These are phyloP conservation scores for Musca domestica DNA, from an alignment of 1,140 invertebrate genomes.

Conservation along the genomic window DNA sequence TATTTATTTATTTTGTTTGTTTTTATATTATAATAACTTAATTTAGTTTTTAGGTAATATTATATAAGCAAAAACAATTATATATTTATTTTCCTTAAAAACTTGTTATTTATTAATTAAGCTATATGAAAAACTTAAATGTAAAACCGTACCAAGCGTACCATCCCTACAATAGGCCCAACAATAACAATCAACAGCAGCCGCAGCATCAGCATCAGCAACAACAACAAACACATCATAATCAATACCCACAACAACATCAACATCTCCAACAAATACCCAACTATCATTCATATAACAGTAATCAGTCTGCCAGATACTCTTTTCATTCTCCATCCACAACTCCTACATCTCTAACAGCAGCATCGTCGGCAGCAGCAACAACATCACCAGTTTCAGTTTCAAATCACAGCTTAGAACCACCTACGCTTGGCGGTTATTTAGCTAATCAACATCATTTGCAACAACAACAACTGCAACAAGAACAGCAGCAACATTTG, in stretches of 20 bases:
- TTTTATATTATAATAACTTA: too few relatives aligned
- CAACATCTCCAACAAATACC: constrained; percentile 14
- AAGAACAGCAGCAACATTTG: constrained; percentile 31
- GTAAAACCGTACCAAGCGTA: constrained; percentile 20
- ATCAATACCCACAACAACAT: neutral
- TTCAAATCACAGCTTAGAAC: neutral
- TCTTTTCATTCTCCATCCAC: constrained; percentile 25
- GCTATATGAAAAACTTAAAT: constrained; percentile 25
- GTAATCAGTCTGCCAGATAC: neutral
- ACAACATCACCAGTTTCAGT: neutral
- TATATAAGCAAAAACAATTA: neutral
- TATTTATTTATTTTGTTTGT: neutral
- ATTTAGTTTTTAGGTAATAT: neutral
- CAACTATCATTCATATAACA: neutral
- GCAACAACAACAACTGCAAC: constrained; percentile 29
- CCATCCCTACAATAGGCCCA: constrained; percentile 20
- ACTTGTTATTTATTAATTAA: constrained; percentile 8
- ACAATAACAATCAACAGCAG: constrained; percentile 25
- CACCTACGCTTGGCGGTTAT: constrained; percentile 19
- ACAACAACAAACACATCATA: constrained; percentile 25
- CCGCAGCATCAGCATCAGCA: constrained; percentile 32
- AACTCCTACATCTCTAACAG: constrained; percentile 11
- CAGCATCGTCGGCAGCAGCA: neutral
- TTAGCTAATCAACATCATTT: constrained; percentile 29
- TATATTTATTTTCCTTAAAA: constrained; percentile 7